phyloP scores from a whole-genome alignment of 1,140 invertebrate genomes.

The Glomeris maerens region DNA sequence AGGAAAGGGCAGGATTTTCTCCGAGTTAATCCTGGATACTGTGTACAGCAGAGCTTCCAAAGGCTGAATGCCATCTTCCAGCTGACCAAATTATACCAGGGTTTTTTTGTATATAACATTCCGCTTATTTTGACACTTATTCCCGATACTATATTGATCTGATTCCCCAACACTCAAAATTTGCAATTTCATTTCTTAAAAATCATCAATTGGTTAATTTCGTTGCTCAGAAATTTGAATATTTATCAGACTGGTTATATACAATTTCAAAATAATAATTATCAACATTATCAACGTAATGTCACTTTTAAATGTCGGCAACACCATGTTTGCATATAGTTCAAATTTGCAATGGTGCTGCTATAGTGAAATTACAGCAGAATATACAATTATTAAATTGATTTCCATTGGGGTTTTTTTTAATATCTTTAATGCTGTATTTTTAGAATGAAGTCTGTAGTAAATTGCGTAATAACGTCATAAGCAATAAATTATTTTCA shows the following conservation, averaged over 20 bases:
- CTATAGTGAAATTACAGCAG: too few relatives aligned
- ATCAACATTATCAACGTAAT: too few relatives aligned
- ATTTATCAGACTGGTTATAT: background rate
- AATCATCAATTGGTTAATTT: background rate
- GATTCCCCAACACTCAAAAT: background rate
- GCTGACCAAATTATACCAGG: slow-evolving; percentile 21
- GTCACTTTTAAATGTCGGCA: too few relatives aligned
- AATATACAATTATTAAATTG: too few relatives aligned
- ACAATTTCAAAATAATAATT: background rate
- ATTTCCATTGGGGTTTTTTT: too few relatives aligned
- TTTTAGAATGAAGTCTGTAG: too few relatives aligned
- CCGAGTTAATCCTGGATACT: slow-evolving; percentile 36
- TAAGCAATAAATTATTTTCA: too few relatives aligned
- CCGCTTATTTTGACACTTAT: background rate
- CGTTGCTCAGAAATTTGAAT: background rate
- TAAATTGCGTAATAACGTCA: too few relatives aligned
- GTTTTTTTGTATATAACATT: too few relatives aligned
- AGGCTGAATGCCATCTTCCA: slow-evolving; percentile 39
- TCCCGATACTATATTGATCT: slow-evolving; percentile 4
- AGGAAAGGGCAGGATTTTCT: slow-evolving; percentile 33
- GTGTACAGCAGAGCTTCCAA: slow-evolving; percentile 42
- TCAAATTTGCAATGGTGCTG: too few relatives aligned
- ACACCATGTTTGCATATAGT: too few relatives aligned
- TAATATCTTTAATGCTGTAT: too few relatives aligned
- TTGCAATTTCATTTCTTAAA: background rate